A percentile compares a stretch with the other conserved stretches of the same genome.
These are phyloP conservation scores for Acanthosepion lycidas DNA, from an alignment of 2,888 invertebrate species.

Conservation along the genomic window DNA sequence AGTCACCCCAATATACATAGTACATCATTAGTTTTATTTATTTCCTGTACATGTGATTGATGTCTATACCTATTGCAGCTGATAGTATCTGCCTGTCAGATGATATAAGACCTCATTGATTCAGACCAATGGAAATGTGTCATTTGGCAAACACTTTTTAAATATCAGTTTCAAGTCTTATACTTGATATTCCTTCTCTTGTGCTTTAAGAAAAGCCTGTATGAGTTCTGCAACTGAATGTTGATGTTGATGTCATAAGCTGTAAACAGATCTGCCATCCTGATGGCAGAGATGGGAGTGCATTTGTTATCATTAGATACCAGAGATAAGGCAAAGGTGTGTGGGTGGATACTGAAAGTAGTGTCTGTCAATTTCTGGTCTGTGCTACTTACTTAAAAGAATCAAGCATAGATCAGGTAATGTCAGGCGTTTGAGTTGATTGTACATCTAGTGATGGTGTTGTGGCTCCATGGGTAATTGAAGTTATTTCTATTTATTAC, in stretches of 20 bases:
- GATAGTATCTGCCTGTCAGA: constrained; percentile 33
- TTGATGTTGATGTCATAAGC: constrained; percentile 14
- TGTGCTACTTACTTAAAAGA: constrained; percentile 33
- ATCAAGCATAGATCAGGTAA: constrained; percentile 33
- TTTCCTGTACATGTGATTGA: constrained; percentile 33
- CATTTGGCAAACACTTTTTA: constrained; percentile 33
- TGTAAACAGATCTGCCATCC: not conserved
- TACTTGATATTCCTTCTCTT: not conserved
- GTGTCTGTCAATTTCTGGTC: constrained; percentile 11
- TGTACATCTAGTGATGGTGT: not conserved
- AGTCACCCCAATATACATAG: not conserved
- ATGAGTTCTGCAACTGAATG: constrained; percentile 33
- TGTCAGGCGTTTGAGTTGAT: not conserved
- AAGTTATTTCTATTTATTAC: constrained; percentile 6
- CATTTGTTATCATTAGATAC: constrained; percentile 33
- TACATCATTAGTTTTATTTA: not conserved
- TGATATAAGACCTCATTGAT: constrained; percentile 13
- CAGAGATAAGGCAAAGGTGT: constrained; percentile 12
- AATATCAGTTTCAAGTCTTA: constrained; percentile 33
- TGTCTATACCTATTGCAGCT: constrained; percentile 2
- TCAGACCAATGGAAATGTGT: constrained; percentile 33
- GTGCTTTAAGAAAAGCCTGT: not conserved
- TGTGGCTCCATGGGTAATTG: not conserved
- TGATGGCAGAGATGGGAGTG: not conserved
- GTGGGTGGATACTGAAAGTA: not conserved